Conservation (phyloP, 2,888 invertebrate genomes). For the Anagyrus pseudococci region DNA sequence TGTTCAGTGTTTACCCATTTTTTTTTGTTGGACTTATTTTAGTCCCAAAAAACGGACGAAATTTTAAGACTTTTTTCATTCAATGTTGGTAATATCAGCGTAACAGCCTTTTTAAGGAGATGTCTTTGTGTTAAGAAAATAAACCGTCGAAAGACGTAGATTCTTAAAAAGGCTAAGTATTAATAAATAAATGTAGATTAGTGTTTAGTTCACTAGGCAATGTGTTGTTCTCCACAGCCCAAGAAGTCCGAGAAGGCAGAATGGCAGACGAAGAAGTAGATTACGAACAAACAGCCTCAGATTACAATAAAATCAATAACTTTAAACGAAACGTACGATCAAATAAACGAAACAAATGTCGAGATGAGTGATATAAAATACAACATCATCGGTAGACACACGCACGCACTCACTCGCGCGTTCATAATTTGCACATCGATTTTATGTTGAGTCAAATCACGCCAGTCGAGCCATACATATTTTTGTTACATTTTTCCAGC, state of each 20-base stretch:
- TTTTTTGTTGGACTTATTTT: not conserved
- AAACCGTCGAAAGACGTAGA: not conserved
- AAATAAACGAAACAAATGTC: constrained; percentile 40
- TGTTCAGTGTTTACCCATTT: constrained; percentile 1
- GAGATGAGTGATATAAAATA: constrained; percentile 39
- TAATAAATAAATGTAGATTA: constrained; percentile 29
- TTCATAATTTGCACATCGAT: constrained; percentile 13
- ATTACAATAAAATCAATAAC: constrained; percentile 32
- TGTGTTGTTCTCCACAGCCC: constrained; percentile 69
- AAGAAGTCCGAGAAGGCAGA: constrained; percentile 80
- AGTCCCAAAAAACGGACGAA: not conserved
- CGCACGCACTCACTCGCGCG: constrained; percentile 32
- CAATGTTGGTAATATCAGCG: constrained; percentile 3
- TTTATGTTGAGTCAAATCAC: constrained; percentile 10
- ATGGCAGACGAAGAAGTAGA: constrained; percentile 73
- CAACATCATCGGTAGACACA: constrained; percentile 22
- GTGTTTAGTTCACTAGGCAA: constrained; percentile 54
- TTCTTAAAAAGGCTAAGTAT: constrained; percentile 16
- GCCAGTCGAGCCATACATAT: constrained; percentile 17
- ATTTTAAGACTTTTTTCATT: not conserved
- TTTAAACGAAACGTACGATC: constrained; percentile 33
- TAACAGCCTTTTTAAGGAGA: constrained; percentile 1
- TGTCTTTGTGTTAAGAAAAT: not conserved
- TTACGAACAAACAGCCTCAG: constrained; percentile 46
- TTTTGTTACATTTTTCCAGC: constrained; percentile 32